These are phyloP conservation scores for Pemphigus obesinymphae DNA, from an alignment of 1,140 invertebrate species.

Conservation along the genomic window DNA sequence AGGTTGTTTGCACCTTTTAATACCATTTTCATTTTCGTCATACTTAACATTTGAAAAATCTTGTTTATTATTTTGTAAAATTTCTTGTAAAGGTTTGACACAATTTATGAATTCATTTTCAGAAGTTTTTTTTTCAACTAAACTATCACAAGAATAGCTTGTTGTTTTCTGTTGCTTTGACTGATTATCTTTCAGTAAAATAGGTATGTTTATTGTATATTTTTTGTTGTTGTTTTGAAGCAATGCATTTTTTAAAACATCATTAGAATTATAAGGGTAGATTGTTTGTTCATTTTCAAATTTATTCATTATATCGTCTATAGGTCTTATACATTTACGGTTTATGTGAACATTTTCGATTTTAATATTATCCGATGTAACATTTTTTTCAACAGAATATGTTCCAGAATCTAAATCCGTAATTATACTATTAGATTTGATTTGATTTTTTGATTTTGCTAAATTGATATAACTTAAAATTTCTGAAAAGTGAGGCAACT, in stretches of 20 bases:
- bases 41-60: not conserved
- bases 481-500: no score
- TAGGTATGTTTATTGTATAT: not conserved
- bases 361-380: not conserved
- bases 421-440: no score
- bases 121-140: not conserved
- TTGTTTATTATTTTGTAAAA: not conserved
- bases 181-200: not conserved
- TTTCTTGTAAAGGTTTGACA: not conserved
- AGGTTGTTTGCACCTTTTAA: not conserved
- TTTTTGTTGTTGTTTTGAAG: no score
- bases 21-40: not conserved
- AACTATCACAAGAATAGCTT: not conserved
- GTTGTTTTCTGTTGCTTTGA: not conserved
- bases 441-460: no score
- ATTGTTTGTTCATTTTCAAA: not conserved
- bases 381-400: not conserved
- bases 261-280: no score
- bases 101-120: not conserved
- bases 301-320: not conserved
- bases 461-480: no score
- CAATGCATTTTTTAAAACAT: no score
- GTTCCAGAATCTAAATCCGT: no score
- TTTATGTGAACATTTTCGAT: no score
- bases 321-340: no score